phyloP scores from a whole-genome alignment of 1,140 invertebrate genomes.

The Drosophila kohkoa region DNA sequence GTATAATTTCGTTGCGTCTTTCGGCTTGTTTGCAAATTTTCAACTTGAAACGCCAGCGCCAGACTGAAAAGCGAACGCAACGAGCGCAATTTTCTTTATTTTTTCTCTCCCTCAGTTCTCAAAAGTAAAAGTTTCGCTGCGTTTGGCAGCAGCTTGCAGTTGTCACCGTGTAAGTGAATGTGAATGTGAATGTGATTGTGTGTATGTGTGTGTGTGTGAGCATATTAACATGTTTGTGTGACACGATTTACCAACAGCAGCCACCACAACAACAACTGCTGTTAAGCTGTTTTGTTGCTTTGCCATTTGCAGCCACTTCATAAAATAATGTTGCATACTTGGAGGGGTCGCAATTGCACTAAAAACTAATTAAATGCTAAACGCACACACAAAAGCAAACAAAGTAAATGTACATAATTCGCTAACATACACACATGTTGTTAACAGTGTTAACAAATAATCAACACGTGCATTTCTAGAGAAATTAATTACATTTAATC shows the following conservation, averaged over 20 bases:
- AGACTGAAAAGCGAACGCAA: slow-evolving; percentile 59
- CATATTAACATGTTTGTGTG: slow-evolving; percentile 64
- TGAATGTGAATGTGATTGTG: slow-evolving; percentile 38
- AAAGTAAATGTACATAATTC: slow-evolving; percentile 11
- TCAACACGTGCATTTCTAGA: slow-evolving; percentile 3
- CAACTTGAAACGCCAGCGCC: slow-evolving; percentile 69
- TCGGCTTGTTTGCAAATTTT: slow-evolving; percentile 75
- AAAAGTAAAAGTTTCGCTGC: slow-evolving; percentile 59
- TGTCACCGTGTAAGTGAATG: slow-evolving; percentile 25
- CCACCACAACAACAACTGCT: slow-evolving; percentile 23
- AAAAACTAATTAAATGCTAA: slow-evolving; percentile 43
- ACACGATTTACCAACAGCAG: slow-evolving; percentile 57
- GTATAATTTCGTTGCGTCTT: slow-evolving; percentile 58
- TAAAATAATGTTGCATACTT: slow-evolving; percentile 59
- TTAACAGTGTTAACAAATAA: slow-evolving; percentile 16
- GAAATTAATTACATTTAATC: slow-evolving; percentile 79
- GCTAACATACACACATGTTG: background rate
- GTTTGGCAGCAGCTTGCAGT: slow-evolving; percentile 67
- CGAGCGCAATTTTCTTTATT: slow-evolving; percentile 54
- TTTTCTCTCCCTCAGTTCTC: slow-evolving; percentile 31
- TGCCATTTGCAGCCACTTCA: slow-evolving; percentile 57
- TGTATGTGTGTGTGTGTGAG: slow-evolving; percentile 42
- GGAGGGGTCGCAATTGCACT: slow-evolving; percentile 24
- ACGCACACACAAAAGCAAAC: slow-evolving; percentile 4
- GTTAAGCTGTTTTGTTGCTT: slow-evolving; percentile 6